Conservation (phyloP, 2,113 vertebrate genomes). For the Pterocles burchelli region DNA sequence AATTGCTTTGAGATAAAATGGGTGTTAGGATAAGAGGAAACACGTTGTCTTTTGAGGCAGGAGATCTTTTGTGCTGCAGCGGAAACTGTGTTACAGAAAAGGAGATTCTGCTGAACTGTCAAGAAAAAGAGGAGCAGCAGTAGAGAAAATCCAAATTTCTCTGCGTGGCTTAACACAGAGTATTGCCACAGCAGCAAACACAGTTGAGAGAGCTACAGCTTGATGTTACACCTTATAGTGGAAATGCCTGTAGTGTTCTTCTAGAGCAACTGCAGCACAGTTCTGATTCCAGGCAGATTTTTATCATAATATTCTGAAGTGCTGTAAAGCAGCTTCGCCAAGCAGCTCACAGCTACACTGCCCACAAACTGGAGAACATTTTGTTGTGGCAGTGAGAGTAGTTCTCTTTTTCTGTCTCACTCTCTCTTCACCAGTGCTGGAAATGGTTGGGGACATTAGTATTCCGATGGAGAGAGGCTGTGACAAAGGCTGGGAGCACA, state of each 20-base stretch:
- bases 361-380: neutral
- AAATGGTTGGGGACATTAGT: slow-evolving; percentile 43
- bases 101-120: neutral
- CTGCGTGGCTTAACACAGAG: neutral
- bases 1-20: neutral
- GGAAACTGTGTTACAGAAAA: neutral
- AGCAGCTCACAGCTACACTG: neutral
- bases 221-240: neutral
- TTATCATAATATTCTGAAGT: neutral
- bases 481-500: slow-evolving; percentile 59
- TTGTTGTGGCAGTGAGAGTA: neutral
- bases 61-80: neutral
- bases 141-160: neutral
- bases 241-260: neutral
- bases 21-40: neutral
- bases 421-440: neutral
- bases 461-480: slow-evolving; percentile 66
- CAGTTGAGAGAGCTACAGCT: neutral
- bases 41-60: neutral
- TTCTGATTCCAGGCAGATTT: neutral
- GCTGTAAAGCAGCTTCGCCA: neutral
- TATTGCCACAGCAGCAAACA: neutral
- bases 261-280: neutral
- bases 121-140: neutral
- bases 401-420: neutral